Percentiles rank a stretch among this genome's conserved stretches.
phyloP scores from a whole-genome alignment of 1,140 invertebrate genomes.

The Harlomillsia oculata region DNA sequence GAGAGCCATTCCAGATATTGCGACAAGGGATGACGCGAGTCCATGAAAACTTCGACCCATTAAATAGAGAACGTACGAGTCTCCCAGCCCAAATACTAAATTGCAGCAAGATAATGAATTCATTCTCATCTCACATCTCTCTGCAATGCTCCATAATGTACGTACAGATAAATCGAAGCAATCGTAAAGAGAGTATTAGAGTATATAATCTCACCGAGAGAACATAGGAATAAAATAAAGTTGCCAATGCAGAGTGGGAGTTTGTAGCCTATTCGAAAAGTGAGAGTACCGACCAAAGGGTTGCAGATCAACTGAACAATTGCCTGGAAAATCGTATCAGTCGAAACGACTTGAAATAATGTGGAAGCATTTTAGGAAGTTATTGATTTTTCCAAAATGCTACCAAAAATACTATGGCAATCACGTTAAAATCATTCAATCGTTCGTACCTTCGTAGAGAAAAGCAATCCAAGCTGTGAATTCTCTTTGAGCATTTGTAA shows the following conservation, averaged over 20 bases:
- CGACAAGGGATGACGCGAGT: slow-evolving; percentile 69
- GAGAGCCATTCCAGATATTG: slow-evolving; percentile 50
- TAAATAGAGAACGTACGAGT: slow-evolving; percentile 61
- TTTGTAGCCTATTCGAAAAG: slow-evolving; percentile 60
- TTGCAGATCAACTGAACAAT: slow-evolving; percentile 74
- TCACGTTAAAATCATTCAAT: too few species aligned
- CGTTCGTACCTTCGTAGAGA: slow-evolving; percentile 48
- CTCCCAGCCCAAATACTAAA: slow-evolving; percentile 70
- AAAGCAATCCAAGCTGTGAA: slow-evolving; percentile 63
- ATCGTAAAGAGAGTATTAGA: not conserved
- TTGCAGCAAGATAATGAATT: not conserved
- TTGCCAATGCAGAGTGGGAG: slow-evolving; percentile 73
- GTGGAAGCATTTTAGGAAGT: too few species aligned
- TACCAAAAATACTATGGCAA: too few species aligned
- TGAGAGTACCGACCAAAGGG: slow-evolving; percentile 65
- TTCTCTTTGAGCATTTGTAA: slow-evolving; percentile 49
- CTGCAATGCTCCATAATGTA: not conserved
- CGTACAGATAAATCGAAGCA: not conserved
- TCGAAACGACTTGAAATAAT: too few species aligned
- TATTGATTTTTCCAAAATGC: too few species aligned
- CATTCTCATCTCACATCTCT: not conserved
- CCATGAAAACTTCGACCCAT: slow-evolving; percentile 76
- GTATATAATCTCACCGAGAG: slow-evolving; percentile 56
- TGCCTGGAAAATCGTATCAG: slow-evolving; percentile 59
- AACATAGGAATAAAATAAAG: slow-evolving; percentile 65